Evolutionary conservation across 2,888 invertebrate genomes (phyloP).

Genomic region (Phengaris arion): DNA sequence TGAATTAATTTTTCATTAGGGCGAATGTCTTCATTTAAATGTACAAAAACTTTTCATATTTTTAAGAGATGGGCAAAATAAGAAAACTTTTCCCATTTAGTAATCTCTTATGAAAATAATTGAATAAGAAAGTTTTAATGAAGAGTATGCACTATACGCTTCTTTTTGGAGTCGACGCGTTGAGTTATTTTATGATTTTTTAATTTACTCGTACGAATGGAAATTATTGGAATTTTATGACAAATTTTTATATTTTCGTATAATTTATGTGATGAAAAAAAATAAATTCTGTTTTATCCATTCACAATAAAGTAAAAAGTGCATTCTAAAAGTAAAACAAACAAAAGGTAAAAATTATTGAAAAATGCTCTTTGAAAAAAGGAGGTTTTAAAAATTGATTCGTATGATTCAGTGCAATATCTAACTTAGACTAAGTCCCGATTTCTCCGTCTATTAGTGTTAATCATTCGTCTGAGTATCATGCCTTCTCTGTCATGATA

Average conservation of each 20-base stretch:
- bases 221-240: background rate
- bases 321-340: background rate
- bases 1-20: slow-evolving; percentile 9
- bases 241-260: background rate
- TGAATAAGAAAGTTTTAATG: slow-evolving; percentile 8
- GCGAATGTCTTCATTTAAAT: slow-evolving; percentile 2
- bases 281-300: background rate
- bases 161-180: slow-evolving; percentile 4
- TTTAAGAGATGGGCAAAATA: background rate
- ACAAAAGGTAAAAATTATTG: background rate
- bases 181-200: slow-evolving; percentile 10
- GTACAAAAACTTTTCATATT: slow-evolving; percentile 2
- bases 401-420: background rate
- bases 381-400: background rate
- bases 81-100: background rate
- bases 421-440: no score
- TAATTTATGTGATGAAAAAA: background rate
- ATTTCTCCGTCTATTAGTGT: no score
- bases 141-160: background rate
- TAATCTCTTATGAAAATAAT: slow-evolving; percentile 10
- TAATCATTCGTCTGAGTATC: no score
- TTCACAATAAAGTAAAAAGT: background rate
- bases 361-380: background rate
- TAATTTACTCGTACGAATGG: background rate
- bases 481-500: no score